Evolutionary conservation across 37 sponge, comb jelly and placozoan species (phyloP).

Genomic region (Bolinopsis microptera): DNA sequence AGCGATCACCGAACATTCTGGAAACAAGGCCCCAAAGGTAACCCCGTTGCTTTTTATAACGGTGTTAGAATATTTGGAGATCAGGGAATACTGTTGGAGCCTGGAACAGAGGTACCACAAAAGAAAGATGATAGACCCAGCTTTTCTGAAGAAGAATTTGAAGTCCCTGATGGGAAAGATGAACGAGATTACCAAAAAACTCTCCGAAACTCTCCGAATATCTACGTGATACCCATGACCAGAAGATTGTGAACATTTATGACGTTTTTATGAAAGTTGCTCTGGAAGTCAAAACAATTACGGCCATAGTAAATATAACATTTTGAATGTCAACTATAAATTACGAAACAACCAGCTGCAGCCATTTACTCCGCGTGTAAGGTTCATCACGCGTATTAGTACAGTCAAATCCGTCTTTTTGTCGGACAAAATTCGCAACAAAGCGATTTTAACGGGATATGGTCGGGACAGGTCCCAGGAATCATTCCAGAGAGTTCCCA

Average conservation of each 20-base stretch:
- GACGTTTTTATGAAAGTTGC: neutral
- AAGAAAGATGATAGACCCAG: neutral
- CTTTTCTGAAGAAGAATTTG: neutral
- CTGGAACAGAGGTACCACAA: neutral
- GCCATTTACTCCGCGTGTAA: too few species aligned
- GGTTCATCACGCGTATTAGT: too few species aligned
- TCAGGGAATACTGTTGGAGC: neutral
- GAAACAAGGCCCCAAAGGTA: neutral
- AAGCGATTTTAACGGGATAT: too few species aligned
- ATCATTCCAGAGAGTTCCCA: too few species aligned
- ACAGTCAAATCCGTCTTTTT: too few species aligned
- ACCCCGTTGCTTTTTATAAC: neutral
- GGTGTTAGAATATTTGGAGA: neutral
- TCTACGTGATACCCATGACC: neutral
- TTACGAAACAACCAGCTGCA: too few species aligned
- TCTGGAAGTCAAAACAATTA: too few species aligned
- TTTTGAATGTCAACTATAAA: too few species aligned
- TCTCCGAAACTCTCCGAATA: neutral
- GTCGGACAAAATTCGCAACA: too few species aligned
- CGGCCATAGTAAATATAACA: too few species aligned
- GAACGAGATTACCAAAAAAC: neutral
- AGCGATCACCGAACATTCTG: neutral
- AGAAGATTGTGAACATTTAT: neutral
- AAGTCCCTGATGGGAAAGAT: neutral
- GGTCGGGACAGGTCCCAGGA: too few species aligned